These are phyloP conservation scores for Cecropterus lyciades DNA, from an alignment of 1,140 invertebrate genomes.

Conservation along the genomic window DNA sequence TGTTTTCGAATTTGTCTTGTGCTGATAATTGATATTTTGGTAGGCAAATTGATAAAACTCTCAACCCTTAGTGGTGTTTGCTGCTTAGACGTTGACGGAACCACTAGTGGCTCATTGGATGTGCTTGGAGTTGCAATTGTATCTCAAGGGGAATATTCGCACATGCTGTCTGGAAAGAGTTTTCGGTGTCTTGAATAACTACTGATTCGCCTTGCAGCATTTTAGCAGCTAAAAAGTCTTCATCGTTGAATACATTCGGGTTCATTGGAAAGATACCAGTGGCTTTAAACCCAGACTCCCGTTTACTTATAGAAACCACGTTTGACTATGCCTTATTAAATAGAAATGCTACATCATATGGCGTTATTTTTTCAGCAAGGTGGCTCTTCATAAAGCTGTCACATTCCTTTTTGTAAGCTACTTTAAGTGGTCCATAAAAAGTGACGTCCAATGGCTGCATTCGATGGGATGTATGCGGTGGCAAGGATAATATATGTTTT, in stretches of 20 bases:
- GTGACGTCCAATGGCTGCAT: constrained; percentile 41
- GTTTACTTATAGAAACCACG: constrained; percentile 51
- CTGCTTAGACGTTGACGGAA: constrained; percentile 29
- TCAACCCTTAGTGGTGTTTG: constrained; percentile 29
- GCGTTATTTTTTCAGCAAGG: constrained; percentile 48
- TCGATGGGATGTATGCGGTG: constrained; percentile 39
- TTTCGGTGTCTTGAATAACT: constrained; percentile 28
- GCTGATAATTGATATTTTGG: constrained; percentile 29
- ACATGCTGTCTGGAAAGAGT: constrained; percentile 23
- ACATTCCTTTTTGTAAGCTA: constrained; percentile 47
- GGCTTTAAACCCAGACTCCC: constrained; percentile 41
- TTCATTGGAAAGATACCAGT: constrained; percentile 44
- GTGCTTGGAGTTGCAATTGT: constrained; percentile 26
- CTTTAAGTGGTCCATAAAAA: constrained; percentile 42
- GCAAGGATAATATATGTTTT: constrained; percentile 50
- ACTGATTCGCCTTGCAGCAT: constrained; percentile 23
- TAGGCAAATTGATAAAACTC: constrained; percentile 39
- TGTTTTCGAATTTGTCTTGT: constrained; percentile 39
- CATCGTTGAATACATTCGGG: constrained; percentile 30
- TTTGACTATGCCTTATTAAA: constrained; percentile 52
- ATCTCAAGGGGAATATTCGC: constrained; percentile 10
- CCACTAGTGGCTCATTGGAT: constrained; percentile 21
- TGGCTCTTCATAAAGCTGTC: constrained; percentile 47
- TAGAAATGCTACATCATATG: constrained; percentile 57
- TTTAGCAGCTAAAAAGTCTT: constrained; percentile 40